phyloP scores from a whole-genome alignment of 1,140 invertebrate genomes.

The Drepana arcuata region DNA sequence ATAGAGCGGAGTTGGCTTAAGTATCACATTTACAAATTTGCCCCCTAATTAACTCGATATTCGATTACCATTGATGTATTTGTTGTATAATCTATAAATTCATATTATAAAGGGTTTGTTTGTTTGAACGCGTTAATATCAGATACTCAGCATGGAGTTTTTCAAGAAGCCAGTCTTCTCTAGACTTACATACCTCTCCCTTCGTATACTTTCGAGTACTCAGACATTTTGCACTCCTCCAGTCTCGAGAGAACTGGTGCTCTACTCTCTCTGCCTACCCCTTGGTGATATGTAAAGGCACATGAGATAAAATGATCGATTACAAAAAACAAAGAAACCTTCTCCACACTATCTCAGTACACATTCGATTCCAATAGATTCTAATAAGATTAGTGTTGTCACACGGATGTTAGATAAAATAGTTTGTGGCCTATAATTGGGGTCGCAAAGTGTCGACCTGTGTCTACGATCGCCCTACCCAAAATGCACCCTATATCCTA shows the following conservation, averaged over 20 bases:
- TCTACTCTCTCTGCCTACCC: too few relatives aligned
- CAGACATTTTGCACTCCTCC: too few relatives aligned
- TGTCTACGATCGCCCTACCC: constrained; percentile 2
- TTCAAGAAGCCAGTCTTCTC: too few relatives aligned
- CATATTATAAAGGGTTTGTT: too few relatives aligned
- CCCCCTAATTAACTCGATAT: background rate
- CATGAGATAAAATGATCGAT: background rate
- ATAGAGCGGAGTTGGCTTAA: constrained; percentile 3
- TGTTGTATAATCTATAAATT: too few relatives aligned
- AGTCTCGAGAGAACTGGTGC: too few relatives aligned
- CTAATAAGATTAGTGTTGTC: constrained; percentile 69
- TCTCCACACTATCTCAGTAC: constrained; percentile 24
- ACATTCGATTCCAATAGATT: constrained; percentile 69
- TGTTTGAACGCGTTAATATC: too few relatives aligned
- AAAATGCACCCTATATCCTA: constrained; percentile 21
- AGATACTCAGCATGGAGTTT: too few relatives aligned
- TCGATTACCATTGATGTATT: too few relatives aligned
- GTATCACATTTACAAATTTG: background rate
- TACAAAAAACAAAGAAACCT: constrained; percentile 1
- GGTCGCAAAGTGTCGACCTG: constrained; percentile 37
- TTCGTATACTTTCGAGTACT: too few relatives aligned
- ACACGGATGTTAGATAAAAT: constrained; percentile 67
- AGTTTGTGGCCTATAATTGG: constrained; percentile 70
- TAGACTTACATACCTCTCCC: too few relatives aligned
- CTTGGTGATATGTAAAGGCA: too few relatives aligned